Evolutionary conservation across 2,888 invertebrate species (phyloP), one percentile per base, ranked within the genome.

Genomic region (Listrodromus nycthemerus): DNA sequence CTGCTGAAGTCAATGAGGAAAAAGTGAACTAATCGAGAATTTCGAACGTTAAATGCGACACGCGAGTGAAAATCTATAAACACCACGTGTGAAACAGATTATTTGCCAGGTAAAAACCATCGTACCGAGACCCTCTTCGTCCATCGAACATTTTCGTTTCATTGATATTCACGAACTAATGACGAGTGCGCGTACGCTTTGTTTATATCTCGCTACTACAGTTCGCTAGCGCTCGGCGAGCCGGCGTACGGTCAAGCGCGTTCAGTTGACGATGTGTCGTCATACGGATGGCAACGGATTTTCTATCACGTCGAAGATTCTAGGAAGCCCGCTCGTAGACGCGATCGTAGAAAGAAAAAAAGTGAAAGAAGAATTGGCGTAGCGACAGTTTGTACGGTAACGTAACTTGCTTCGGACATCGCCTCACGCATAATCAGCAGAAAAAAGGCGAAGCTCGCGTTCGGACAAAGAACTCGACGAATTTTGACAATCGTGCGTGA

Each of bases 191-290:
- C 37, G 37, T 65, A 61, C 61, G 61, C 30, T 27, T 27, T 61
- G 65, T 65, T 65, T 65, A 65, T 37, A 13, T 37, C 37, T 65
- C 65, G 65, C 65, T 33, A 37, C 33, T 19, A 37, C 19, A 41
- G 33, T 69, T 61, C 19, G 5, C 27, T 2, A 2, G 30, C 30
- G 61, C 27, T 16, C 61, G 30, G 30, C 61, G 61, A 16, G 30
- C 30, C 61, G 61, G 61, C 61, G 61, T 30, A 27, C 61, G 30
- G 27, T 61, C 30, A 30, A 16, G 30, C 27, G 61, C 27, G 30
- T n/a, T 45, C 73, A 73, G 24, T 61, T 13, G 21, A 13, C 55
- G 65, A 65, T 74, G 61, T 61, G 61, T 74, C 50, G 74, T 74
- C 74, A n/a, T 63, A 33, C 19, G 7, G 37, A 33, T 16, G 65